phyloP scores from a whole-genome alignment of 1,140 invertebrate species.

The Drosophila trapezifrons region DNA sequence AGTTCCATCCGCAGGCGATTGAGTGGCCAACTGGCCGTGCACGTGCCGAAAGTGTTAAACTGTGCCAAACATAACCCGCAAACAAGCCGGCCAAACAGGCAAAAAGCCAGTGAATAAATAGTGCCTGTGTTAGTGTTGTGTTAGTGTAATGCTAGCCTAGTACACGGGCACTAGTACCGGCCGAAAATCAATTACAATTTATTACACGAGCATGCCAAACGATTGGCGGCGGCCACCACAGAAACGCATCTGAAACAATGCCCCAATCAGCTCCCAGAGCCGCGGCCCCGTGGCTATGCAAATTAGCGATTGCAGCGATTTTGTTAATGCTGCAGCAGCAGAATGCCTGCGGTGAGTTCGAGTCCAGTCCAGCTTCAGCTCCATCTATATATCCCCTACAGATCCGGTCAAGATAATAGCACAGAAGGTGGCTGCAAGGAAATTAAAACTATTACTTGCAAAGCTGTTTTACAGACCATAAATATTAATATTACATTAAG shows the following conservation, averaged over 20 bases:
- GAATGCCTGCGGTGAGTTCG: conserved; percentile 56
- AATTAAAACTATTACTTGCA: too few species aligned
- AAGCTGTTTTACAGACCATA: background rate
- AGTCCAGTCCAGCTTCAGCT: conserved; percentile 1
- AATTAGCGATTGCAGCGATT: conserved; percentile 64
- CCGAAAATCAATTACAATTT: conserved; percentile 62
- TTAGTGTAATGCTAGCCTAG: conserved; percentile 15
- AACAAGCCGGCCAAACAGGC: conserved; percentile 26
- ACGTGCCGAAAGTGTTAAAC: conserved; percentile 58
- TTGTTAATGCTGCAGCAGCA: conserved; percentile 58
- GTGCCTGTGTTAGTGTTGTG: background rate
- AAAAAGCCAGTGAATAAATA: conserved; percentile 39
- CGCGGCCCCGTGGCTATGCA: conserved; percentile 44
- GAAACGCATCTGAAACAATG: conserved; percentile 54
- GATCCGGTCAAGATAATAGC: background rate
- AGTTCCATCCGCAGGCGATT: conserved; percentile 33
- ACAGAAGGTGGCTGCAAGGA: background rate
- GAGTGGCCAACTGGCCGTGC: conserved; percentile 31
- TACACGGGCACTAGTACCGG: conserved; percentile 3
- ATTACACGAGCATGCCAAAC: conserved; percentile 34
- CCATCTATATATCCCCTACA: background rate
- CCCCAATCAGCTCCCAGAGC: conserved; percentile 34
- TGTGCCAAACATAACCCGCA: conserved; percentile 43
- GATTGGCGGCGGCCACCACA: conserved; percentile 17
- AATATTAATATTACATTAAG: background rate